Conservation (phyloP, 30 jellyfish, hydroid and myxozoan genomes). For the Turritopsis dohrnii region DNA sequence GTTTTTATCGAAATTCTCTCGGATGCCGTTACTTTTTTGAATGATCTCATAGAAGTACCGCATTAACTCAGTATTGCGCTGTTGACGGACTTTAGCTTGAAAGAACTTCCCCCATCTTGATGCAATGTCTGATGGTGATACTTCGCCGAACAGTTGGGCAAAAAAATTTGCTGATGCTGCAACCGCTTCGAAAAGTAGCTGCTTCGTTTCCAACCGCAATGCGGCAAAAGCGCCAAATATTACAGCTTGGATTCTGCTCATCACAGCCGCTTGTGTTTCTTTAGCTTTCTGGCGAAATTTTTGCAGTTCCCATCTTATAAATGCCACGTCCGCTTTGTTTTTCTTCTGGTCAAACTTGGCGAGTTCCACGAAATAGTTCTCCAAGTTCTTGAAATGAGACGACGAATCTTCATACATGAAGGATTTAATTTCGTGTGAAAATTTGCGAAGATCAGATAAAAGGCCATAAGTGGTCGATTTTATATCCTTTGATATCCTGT, state of each 20-base stretch:
- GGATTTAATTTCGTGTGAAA: conserved; percentile 31
- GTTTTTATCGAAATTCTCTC: conserved; percentile 15
- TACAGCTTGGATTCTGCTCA: conserved; percentile 6
- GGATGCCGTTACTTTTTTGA: conserved; percentile 21
- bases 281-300: conserved; percentile 22
- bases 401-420: conserved; percentile 32
- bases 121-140: conserved; percentile 25
- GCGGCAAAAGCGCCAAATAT: conserved; percentile 17
- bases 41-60: conserved; percentile 1
- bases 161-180: conserved; percentile 34
- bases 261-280: conserved; percentile 18
- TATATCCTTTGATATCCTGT: conserved; percentile 21
- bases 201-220: conserved; percentile 1
- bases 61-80: conserved; percentile 4
- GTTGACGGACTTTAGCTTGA: conserved; percentile 22
- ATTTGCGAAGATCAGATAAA: conserved; percentile 24
- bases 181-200: conserved; percentile 5
- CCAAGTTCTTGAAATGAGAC: conserved; percentile 32
- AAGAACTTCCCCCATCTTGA: conserved; percentile 2
- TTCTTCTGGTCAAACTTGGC: conserved; percentile 44
- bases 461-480: conserved; percentile 19
- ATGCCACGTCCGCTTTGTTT: conserved; percentile 36
- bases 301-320: conserved; percentile 10
- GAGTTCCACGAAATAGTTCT: conserved; percentile 30
- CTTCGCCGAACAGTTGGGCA: conserved; percentile 35